Evolutionary conservation across 2,888 invertebrate species (phyloP).

Genomic region (Cheilosia vernalis): DNA sequence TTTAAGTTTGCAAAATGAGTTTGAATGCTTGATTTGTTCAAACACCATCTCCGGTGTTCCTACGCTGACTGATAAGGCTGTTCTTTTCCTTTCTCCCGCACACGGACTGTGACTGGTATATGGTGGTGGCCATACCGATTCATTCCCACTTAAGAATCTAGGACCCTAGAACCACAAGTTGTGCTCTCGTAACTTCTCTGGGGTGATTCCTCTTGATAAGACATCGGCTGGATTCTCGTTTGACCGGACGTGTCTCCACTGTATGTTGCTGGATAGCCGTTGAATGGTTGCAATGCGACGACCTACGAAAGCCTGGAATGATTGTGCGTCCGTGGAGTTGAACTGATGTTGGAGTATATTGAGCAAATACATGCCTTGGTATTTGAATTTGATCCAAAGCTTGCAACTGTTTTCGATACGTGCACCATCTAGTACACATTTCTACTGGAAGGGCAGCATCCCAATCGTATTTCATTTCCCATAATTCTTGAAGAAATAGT

Average conservation of each 20-base stretch:
- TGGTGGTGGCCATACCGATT: constrained; percentile 20
- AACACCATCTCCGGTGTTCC: no score
- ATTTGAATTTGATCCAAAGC: no score
- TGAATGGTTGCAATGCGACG: constrained; percentile 30
- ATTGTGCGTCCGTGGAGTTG: no score
- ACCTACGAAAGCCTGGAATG: no score
- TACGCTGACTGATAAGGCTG: not conserved
- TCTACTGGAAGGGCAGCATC: no score
- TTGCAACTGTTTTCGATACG: no score
- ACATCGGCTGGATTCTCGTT: constrained; percentile 51
- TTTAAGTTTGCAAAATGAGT: not conserved
- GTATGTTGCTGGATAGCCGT: no score
- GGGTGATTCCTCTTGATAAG: constrained; percentile 42
- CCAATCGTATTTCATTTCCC: no score
- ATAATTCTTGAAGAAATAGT: constrained; percentile 21
- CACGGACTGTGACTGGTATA: not conserved
- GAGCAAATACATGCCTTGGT: no score
- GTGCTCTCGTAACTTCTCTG: constrained; percentile 38
- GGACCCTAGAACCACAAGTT: constrained; percentile 58
- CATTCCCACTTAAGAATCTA: constrained; percentile 9
- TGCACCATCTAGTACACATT: no score
- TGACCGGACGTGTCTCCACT: constrained; percentile 42
- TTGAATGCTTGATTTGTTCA: no score
- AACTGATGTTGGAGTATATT: no score
- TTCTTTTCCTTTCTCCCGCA: not conserved